Evolutionary conservation across 2,113 vertebrate species (phyloP).

Genomic region (Hippocampus barbouri): DNA sequence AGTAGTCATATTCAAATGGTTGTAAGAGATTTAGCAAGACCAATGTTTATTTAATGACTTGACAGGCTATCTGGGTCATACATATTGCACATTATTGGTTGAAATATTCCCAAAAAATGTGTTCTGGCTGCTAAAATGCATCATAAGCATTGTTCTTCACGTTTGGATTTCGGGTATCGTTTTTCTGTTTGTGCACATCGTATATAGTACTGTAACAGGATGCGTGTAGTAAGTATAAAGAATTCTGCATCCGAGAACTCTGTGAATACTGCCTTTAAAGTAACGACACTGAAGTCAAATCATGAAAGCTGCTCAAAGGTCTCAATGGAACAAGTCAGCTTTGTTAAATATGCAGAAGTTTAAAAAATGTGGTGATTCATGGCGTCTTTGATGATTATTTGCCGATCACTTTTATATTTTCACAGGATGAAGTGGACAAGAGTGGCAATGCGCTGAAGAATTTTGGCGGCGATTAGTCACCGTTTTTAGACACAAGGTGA

Average conservation of each 20-base stretch:
- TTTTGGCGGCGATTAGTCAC: too few relatives aligned
- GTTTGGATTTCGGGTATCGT: neutral
- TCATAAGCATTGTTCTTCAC: neutral
- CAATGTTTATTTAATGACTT: neutral
- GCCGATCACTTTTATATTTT: too few relatives aligned
- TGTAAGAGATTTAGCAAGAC: neutral
- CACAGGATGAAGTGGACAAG: too few relatives aligned
- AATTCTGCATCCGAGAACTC: neutral
- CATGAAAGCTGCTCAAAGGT: too few relatives aligned
- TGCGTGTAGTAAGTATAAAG: neutral
- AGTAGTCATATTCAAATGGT: neutral
- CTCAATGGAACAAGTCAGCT: too few relatives aligned
- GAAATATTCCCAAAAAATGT: neutral
- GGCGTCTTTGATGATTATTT: too few relatives aligned
- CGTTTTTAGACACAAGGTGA: too few relatives aligned
- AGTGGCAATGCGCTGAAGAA: too few relatives aligned
- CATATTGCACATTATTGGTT: neutral
- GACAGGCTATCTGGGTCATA: neutral
- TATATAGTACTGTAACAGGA: neutral
- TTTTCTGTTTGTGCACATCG: neutral
- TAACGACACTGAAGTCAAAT: too few relatives aligned
- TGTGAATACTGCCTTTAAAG: too few relatives aligned
- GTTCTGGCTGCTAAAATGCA: neutral
- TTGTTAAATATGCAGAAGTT: too few relatives aligned
- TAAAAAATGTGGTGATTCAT: too few relatives aligned